Evolutionary conservation across 1,140 invertebrate genomes (phyloP).

Genomic region (Aleiodes sp.): DNA sequence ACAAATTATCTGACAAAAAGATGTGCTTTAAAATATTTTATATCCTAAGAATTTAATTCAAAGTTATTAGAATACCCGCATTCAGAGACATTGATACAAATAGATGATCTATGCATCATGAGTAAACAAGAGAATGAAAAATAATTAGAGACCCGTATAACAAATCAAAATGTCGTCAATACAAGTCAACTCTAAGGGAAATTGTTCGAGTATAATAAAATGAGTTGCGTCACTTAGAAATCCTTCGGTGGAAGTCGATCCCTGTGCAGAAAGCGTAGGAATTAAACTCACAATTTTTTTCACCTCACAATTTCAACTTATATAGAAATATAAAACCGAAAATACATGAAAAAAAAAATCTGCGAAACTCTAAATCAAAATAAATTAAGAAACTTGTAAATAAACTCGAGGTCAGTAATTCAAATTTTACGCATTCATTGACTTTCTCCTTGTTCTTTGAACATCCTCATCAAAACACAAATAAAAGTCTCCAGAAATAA

Average conservation of each 20-base stretch:
- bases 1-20: neutral
- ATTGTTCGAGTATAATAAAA: conserved; percentile 7
- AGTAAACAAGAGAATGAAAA: neutral
- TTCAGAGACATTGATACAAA: neutral
- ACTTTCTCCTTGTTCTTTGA: neutral
- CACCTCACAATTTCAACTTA: neutral
- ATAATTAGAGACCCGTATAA: neutral
- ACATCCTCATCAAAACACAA: neutral
- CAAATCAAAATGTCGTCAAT: neutral
- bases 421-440: neutral
- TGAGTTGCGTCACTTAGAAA: conserved; percentile 49
- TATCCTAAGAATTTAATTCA: neutral
- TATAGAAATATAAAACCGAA: neutral
- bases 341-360: neutral
- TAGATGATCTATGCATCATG: neutral
- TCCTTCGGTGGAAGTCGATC: conserved; percentile 36
- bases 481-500: neutral
- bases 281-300: conserved; percentile 33
- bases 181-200: neutral
- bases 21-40: neutral
- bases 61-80: neutral
- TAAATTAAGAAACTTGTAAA: neutral
- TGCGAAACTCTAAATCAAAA: neutral
- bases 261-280: conserved; percentile 52
- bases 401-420: neutral